Conservation (phyloP, 2,888 invertebrate genomes). For the Rhyacophila evoluta region DNA sequence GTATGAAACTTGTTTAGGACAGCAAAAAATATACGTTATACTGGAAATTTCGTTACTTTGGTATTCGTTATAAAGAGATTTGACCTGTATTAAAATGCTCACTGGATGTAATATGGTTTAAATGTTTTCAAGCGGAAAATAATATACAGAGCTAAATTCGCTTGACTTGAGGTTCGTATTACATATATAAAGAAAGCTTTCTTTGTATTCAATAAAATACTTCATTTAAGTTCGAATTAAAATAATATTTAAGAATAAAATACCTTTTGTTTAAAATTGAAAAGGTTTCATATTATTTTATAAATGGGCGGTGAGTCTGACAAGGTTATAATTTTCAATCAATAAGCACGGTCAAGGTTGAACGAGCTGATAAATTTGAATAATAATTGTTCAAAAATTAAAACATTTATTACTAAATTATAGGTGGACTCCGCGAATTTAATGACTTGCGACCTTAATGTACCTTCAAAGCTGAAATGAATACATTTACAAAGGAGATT, state of each 20-base stretch:
- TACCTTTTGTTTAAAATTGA: neutral
- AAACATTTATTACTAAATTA: neutral
- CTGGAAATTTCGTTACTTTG: too few species aligned
- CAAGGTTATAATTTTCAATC: neutral
- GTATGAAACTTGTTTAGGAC: too few species aligned
- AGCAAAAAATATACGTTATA: too few species aligned
- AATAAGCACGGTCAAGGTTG: neutral
- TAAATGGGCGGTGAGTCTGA: neutral
- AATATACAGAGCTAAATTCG: too few species aligned
- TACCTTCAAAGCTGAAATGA: neutral
- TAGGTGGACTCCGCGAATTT: neutral
- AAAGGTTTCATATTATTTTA: neutral
- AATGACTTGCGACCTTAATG: neutral
- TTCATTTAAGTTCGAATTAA: neutral
- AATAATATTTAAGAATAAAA: neutral
- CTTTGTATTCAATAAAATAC: neutral
- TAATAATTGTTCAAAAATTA: neutral
- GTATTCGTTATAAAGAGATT: too few species aligned
- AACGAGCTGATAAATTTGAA: neutral
- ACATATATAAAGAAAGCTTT: neutral
- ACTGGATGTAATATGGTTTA: too few species aligned
- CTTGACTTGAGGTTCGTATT: too few species aligned
- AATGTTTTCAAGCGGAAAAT: too few species aligned
- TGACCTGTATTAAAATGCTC: too few species aligned
- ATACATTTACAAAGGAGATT: neutral